Evolutionary conservation across 1,140 invertebrate genomes (phyloP), one percentile per base, ranked within the genome.

Genomic region (Zophobas morio): DNA sequence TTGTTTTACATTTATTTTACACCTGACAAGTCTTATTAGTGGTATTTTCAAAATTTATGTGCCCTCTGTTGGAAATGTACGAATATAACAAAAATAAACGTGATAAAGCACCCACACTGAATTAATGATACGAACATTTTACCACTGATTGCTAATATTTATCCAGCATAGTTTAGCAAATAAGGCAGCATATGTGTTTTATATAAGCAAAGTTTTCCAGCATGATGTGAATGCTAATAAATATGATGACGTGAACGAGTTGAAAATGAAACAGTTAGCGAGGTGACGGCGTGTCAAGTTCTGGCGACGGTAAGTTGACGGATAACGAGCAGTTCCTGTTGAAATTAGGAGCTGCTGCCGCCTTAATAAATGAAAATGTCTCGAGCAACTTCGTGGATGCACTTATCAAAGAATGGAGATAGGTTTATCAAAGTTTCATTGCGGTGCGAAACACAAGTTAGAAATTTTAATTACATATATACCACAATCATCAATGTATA

Each of bases 271-370:
- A 73, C 71, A 47, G 71, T 73, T 73, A 73, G 71, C 32, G 49
- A 73, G 71, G 71, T 73, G 71, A 73, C 71, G 71, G 71, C 71
- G 71, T 73, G 71, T 73, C 71, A 73, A 73, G 71, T 73, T 73
- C 46, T 56, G 49, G 71, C 54, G 71, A 73, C 71, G 71, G 71
- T 73, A 73, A 73, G 49, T 73, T 73, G 71, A 73, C 71, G 54
- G 49, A 35, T 36, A 73, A 73, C 71, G 71, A 73, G 46, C 71
- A 73, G 49, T 73, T 73, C 71, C 51, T 66, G 60, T 66, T 46
- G 60, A 66, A 66, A 66, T 66, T 66, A 66, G 60, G 39, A 66
- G 39, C 40, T 66, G 39, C 37, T 39, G 60, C 39, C 60, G 60
- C 60, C 60, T 66, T 66, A 66, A 66, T 66, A 66, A 66, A 66